Percentiles rank a stretch among this genome's conserved stretches.
Evolutionary conservation across 1,140 invertebrate genomes (phyloP).

Genomic region (Brachionus sp.): DNA sequence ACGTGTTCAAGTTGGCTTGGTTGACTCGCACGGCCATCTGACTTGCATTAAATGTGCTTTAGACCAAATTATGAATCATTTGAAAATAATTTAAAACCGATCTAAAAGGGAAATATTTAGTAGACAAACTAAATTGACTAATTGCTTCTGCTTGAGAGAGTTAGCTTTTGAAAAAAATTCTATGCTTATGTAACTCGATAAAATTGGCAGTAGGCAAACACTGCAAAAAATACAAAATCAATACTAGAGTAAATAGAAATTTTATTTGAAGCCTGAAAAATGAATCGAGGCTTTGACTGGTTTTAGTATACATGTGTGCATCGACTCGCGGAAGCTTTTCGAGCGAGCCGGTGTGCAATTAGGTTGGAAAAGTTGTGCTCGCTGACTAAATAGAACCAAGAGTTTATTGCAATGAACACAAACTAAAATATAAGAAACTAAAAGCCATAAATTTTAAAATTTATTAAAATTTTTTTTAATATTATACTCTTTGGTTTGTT

Average conservation of each 20-base stretch:
- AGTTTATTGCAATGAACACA: neutral
- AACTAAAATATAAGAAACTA: neutral
- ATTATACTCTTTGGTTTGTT: neutral
- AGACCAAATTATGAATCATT: conserved; percentile 4
- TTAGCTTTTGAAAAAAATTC: neutral
- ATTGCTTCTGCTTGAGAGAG: neutral
- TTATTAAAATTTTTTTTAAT: conserved; percentile 8
- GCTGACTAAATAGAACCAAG: neutral
- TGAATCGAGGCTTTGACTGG: neutral
- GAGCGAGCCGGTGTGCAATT: neutral
- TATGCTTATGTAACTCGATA: neutral
- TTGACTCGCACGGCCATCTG: conserved; percentile 16
- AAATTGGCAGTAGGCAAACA: neutral
- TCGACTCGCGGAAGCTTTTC: neutral
- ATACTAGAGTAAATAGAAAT: neutral
- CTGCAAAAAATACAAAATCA: conserved; percentile 1
- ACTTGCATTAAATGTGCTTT: neutral
- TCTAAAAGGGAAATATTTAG: neutral
- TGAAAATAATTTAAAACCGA: neutral
- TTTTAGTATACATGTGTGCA: neutral
- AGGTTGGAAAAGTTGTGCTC: neutral
- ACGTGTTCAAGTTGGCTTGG: neutral
- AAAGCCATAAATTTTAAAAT: neutral
- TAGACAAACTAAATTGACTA: neutral
- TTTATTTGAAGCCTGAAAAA: neutral